Evolutionary conservation across 2,113 vertebrate genomes (phyloP).

Genomic region (Semicossyphus pulcher): DNA sequence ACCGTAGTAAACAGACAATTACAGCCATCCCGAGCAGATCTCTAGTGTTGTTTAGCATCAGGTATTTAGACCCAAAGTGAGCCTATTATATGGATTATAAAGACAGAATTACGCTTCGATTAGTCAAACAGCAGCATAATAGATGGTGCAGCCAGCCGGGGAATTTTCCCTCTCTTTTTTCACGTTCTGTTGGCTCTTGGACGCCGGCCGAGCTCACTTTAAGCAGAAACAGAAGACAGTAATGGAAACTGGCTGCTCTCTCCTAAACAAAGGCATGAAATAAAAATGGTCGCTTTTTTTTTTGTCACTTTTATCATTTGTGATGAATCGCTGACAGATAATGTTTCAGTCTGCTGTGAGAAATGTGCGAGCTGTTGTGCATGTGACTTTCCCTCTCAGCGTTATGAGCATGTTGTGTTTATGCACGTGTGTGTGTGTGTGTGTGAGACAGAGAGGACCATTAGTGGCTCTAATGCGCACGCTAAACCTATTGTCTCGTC

Average conservation of each 20-base stretch:
- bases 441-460: slow-evolving; percentile 46
- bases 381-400: background rate
- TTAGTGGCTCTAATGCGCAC: slow-evolving; percentile 62
- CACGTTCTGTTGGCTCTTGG: slow-evolving; percentile 43
- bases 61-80: slow-evolving; percentile 32
- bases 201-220: slow-evolving; percentile 46
- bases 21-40: slow-evolving; percentile 17
- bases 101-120: background rate
- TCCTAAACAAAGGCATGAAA: slow-evolving; percentile 65
- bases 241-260: slow-evolving; percentile 66
- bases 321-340: slow-evolving; percentile 46
- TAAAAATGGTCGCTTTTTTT: slow-evolving; percentile 54
- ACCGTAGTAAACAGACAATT: slow-evolving; percentile 46
- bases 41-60: slow-evolving; percentile 12
- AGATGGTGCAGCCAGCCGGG: slow-evolving; percentile 22
- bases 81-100: slow-evolving; percentile 33
- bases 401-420: background rate
- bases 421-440: background rate
- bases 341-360: slow-evolving; percentile 26
- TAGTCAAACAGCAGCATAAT: slow-evolving; percentile 42
- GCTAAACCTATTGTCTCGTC: slow-evolving; percentile 63
- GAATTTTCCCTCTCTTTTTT: slow-evolving; percentile 7
- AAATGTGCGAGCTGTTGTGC: slow-evolving; percentile 3
- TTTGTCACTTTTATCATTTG: slow-evolving; percentile 41
- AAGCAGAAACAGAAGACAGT: slow-evolving; percentile 76